phyloP scores from a whole-genome alignment of 2,113 vertebrate genomes.

The Catharus bicknelli region DNA sequence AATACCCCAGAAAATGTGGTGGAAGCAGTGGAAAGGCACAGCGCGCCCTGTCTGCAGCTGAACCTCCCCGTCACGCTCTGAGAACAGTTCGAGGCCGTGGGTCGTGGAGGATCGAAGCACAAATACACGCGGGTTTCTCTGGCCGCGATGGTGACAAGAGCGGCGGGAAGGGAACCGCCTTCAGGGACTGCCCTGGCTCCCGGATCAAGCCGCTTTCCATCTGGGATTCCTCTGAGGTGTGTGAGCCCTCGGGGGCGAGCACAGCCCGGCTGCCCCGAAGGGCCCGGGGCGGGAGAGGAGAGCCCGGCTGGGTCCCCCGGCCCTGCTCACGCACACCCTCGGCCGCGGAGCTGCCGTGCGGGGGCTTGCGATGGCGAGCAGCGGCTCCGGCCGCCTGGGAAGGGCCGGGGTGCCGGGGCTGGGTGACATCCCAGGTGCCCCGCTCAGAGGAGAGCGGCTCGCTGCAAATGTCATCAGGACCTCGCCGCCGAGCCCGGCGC shows the following conservation, averaged over 20 bases:
- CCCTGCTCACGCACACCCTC: rapidly evolving
- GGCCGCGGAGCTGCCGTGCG: neutral
- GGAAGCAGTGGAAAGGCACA: neutral
- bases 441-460: neutral
- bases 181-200: neutral
- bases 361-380: neutral
- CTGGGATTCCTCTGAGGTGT: neutral
- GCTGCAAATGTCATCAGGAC: conserved; percentile 23
- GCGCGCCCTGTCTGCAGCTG: neutral
- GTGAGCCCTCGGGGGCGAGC: rapidly evolving
- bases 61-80: neutral
- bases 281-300: no score
- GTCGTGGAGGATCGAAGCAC: neutral
- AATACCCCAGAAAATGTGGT: neutral
- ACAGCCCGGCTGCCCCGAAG: neutral
- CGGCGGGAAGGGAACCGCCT: neutral
- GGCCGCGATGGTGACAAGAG: rapidly evolving
- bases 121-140: neutral
- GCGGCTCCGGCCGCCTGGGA: neutral
- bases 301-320: no score
- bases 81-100: neutral
- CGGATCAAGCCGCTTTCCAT: rapidly evolving
- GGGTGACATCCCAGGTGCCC: neutral
- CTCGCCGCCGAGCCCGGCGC: neutral
- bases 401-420: neutral